Conservation (phyloP, 2,797 vertebrate species). For the Hoplostethus atlanticus region DNA sequence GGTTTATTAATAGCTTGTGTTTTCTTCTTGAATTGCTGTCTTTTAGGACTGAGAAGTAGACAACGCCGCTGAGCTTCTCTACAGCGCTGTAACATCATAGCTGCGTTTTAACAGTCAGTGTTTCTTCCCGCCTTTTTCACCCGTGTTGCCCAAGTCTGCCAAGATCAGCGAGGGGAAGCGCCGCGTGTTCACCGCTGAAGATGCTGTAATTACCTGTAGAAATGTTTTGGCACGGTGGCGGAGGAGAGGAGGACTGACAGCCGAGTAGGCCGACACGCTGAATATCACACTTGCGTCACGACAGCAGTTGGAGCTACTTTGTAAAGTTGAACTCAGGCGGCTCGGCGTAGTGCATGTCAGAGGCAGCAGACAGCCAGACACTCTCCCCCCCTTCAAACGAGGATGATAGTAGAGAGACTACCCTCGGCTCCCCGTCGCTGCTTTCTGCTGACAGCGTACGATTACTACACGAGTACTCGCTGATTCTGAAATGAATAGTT, state of each 20-base stretch:
- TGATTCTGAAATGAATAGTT: constrained; percentile 3
- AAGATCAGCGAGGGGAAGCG: background rate
- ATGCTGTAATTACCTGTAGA: constrained; percentile 10
- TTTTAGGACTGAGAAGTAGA: background rate
- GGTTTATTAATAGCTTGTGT: constrained; percentile 22
- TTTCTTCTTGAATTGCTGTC: background rate
- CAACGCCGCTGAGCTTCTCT: background rate
- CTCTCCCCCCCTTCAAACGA: constrained; percentile 14
- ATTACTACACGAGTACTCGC: background rate
- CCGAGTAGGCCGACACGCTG: constrained; percentile 7
- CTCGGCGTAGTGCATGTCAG: constrained; percentile 42
- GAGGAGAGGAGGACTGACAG: constrained; percentile 25
- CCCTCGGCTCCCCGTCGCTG: background rate
- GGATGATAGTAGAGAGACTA: constrained; percentile 38
- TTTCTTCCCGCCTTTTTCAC: constrained; percentile 3
- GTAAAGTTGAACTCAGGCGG: constrained; percentile 59
- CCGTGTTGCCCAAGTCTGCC: background rate
- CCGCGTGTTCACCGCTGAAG: background rate
- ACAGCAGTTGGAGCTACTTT: constrained; percentile 36
- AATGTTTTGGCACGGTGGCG: constrained; percentile 4
- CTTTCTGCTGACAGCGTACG: constrained; percentile 31
- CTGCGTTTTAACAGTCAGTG: background rate
- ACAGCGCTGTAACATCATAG: background rate
- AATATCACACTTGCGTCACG: constrained; percentile 11
- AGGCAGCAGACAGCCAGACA: constrained; percentile 28